Percentiles rank a stretch among this genome's conserved stretches.
Evolutionary conservation across 2,888 invertebrate genomes (phyloP).

Genomic region (Helobdella robusta): DNA sequence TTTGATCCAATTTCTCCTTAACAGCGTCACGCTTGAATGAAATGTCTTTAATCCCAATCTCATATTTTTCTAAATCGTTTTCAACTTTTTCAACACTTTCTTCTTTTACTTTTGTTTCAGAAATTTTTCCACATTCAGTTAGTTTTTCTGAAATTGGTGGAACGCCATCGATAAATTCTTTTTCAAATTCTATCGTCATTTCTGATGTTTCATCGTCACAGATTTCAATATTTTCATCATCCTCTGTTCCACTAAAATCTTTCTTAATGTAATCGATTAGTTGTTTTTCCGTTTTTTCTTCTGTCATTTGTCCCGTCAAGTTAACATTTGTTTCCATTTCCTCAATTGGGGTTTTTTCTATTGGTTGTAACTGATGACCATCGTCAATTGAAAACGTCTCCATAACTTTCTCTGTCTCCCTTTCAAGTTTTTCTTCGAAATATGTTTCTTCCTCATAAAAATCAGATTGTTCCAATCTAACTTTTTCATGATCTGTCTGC

Average conservation of each 20-base stretch:
- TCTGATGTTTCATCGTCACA: not conserved
- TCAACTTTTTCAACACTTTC: too few relatives aligned
- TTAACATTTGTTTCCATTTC: not conserved
- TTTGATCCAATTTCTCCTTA: too few relatives aligned
- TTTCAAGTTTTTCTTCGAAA: not conserved
- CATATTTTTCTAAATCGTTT: too few relatives aligned
- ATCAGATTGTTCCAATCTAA: not conserved
- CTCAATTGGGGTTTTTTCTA: too few relatives aligned
- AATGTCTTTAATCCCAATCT: too few relatives aligned
- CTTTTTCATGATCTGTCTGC: not conserved
- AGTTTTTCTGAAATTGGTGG: not conserved
- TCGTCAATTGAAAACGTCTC: too few relatives aligned
- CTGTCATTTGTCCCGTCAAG: not conserved
- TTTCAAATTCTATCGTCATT: not conserved
- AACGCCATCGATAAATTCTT: not conserved
- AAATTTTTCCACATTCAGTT: too few relatives aligned
- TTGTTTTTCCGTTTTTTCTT: not conserved
- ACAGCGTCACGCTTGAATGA: too few relatives aligned
- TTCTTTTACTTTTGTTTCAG: not conserved
- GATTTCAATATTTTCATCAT: not conserved
- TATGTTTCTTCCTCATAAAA: not conserved
- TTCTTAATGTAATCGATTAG: not conserved
- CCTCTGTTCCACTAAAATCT: slow-evolving; percentile 1
- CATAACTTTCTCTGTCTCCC: not conserved
- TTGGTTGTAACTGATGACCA: too few relatives aligned